Evolutionary conservation across 2,797 vertebrate genomes (phyloP).

Genomic region (Crocodylus rhombifer): DNA sequence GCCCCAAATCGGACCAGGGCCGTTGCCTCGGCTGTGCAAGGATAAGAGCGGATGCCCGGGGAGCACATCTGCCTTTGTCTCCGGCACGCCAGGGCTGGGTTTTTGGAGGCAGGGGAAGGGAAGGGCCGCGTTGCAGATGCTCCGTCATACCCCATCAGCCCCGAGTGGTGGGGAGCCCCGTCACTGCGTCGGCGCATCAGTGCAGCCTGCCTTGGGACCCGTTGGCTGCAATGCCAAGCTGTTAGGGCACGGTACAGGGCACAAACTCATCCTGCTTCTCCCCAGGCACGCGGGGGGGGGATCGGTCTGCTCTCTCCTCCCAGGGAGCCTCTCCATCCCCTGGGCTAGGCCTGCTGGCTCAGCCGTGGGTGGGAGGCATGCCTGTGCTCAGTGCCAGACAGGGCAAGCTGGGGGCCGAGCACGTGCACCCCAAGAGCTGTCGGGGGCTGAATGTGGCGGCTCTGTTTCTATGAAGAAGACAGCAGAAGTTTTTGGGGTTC

Average conservation of each 20-base stretch:
- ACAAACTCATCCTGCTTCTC: background rate
- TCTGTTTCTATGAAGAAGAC: no score
- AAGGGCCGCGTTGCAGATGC: conserved; percentile 1
- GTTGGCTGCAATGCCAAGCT: background rate
- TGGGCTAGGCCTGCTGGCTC: no score
- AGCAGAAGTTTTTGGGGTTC: no score
- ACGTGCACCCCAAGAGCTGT: no score
- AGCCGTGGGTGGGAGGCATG: no score
- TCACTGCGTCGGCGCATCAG: background rate
- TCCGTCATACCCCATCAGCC: background rate
- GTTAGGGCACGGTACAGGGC: background rate
- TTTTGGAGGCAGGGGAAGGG: background rate
- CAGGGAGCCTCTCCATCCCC: background rate
- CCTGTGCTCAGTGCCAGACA: no score
- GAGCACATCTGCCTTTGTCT: conserved; percentile 8
- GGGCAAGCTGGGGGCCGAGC: no score
- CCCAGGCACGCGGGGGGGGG: no score
- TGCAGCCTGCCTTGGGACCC: background rate
- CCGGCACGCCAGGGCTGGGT: background rate
- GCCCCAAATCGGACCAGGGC: background rate
- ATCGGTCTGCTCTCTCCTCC: background rate
- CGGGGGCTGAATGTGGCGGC: no score
- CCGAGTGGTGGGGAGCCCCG: background rate
- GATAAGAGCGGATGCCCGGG: background rate
- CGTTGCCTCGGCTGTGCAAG: background rate